phyloP scores from a whole-genome alignment of 2,797 vertebrate species.

The Sphaeramia orbicularis region DNA sequence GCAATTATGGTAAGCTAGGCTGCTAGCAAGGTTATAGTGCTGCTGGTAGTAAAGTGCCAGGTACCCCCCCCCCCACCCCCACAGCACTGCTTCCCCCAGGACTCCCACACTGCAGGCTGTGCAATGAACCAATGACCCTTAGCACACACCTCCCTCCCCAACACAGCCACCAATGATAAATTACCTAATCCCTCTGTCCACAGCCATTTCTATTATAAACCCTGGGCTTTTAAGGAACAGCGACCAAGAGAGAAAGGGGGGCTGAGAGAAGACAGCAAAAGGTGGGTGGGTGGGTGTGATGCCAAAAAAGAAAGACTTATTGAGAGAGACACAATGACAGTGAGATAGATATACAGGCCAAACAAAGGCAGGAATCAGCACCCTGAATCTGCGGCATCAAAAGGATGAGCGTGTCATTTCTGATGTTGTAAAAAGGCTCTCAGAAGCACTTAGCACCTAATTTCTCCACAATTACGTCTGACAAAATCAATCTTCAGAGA shows the following conservation, averaged over 20 bases:
- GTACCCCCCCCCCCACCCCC: slow-evolving; percentile 39
- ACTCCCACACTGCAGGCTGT: slow-evolving; percentile 59
- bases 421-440: slow-evolving; percentile 15
- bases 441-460: slow-evolving; percentile 17
- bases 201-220: slow-evolving; percentile 62
- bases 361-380: slow-evolving; percentile 46
- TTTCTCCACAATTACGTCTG: slow-evolving; percentile 32
- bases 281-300: too few relatives aligned
- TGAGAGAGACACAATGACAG: slow-evolving; percentile 54
- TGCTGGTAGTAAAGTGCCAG: slow-evolving; percentile 44
- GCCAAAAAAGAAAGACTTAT: slow-evolving; percentile 32
- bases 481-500: slow-evolving; percentile 14
- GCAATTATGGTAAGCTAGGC: slow-evolving; percentile 66
- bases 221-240: slow-evolving; percentile 56
- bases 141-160: slow-evolving; percentile 60
- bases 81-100: slow-evolving; percentile 62
- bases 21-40: slow-evolving; percentile 53
- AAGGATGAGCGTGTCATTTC: slow-evolving; percentile 25
- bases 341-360: slow-evolving; percentile 40
- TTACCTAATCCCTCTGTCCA: slow-evolving; percentile 68
- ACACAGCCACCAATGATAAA: slow-evolving; percentile 75
- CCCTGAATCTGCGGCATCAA: slow-evolving; percentile 26
- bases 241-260: slow-evolving; percentile 28
- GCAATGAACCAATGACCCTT: slow-evolving; percentile 68
- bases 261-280: slow-evolving; percentile 35